These are phyloP conservation scores for Holothuria leucospilota DNA, from an alignment of 53 echinoderm and acorn worm genomes.

Conservation along the genomic window DNA sequence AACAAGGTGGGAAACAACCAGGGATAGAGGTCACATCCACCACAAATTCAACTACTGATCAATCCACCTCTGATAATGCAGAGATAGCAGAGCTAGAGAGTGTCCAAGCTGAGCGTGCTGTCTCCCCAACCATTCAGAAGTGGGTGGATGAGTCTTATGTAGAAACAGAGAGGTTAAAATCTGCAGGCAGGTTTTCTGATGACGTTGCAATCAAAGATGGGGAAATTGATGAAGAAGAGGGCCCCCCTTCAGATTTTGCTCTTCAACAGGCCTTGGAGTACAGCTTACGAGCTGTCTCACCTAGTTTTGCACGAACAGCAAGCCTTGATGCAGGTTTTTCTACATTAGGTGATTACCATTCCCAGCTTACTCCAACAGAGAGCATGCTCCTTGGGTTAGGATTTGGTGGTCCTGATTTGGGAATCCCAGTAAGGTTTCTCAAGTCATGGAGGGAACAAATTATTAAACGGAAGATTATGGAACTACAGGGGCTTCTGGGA, in stretches of 20 bases:
- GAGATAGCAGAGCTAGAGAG: constrained; percentile 52
- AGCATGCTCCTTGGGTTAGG: constrained; percentile 87
- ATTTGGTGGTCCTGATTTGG: constrained; percentile 82
- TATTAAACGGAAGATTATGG: constrained; percentile 68
- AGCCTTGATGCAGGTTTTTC: constrained; percentile 78
- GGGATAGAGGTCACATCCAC: constrained; percentile 7
- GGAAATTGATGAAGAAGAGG: neutral
- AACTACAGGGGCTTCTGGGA: constrained; percentile 70
- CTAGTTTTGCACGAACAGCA: constrained; percentile 67
- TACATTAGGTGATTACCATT: constrained; percentile 47
- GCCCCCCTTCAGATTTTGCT: neutral
- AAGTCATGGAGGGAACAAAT: constrained; percentile 83
- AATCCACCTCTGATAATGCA: constrained; percentile 39
- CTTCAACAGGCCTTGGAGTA: constrained; percentile 40
- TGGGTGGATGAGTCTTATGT: constrained; percentile 86
- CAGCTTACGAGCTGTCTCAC: constrained; percentile 56
- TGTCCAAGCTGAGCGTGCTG: constrained; percentile 5
- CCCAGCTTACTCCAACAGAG: constrained; percentile 82
- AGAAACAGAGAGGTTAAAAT: constrained; percentile 65
- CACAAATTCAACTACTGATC: constrained; percentile 48
- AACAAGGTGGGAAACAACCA: neutral
- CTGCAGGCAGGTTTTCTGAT: neutral
- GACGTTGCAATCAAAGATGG: neutral
- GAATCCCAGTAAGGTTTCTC: constrained; percentile 90
- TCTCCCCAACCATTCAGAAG: constrained; percentile 74